phyloP scores from a whole-genome alignment of 2,797 vertebrate species.

The Cygnus olor region DNA sequence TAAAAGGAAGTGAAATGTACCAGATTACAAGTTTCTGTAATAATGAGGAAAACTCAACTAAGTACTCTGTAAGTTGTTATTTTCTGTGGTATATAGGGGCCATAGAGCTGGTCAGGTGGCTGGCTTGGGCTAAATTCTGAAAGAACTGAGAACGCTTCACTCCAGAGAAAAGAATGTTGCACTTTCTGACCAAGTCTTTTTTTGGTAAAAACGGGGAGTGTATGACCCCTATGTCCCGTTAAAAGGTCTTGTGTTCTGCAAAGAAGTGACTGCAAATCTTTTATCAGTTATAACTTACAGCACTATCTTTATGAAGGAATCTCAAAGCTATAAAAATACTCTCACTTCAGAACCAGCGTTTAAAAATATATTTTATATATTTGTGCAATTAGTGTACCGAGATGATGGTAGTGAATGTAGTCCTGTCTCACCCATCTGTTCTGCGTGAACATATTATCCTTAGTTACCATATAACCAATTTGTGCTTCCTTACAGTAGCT shows the following conservation, averaged over 20 bases:
- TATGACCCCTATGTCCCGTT: constrained; percentile 62
- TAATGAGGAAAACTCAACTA: not conserved
- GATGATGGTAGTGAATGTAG: not conserved
- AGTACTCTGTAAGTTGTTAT: not conserved
- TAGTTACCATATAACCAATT: not conserved
- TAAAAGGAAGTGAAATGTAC: not conserved
- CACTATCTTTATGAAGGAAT: constrained; percentile 58
- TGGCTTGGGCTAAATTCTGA: not conserved
- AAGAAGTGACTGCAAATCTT: constrained; percentile 75
- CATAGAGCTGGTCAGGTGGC: not conserved
- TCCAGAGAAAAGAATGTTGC: not conserved
- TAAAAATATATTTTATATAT: not conserved
- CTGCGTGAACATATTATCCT: not conserved
- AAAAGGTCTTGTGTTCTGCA: constrained; percentile 77
- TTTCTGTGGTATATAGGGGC: not conserved
- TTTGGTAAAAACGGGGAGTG: not conserved
- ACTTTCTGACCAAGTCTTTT: not conserved
- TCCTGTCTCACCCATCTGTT: not conserved
- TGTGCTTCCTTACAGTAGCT: not conserved
- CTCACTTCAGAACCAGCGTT: not conserved
- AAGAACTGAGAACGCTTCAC: not conserved
- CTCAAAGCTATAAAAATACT: constrained; percentile 39
- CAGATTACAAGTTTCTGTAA: not conserved
- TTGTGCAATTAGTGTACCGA: not conserved
- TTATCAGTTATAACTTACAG: constrained; percentile 80